Evolutionary conservation across 1,140 invertebrate genomes (phyloP).

Genomic region (Sarcophaga peregrina): DNA sequence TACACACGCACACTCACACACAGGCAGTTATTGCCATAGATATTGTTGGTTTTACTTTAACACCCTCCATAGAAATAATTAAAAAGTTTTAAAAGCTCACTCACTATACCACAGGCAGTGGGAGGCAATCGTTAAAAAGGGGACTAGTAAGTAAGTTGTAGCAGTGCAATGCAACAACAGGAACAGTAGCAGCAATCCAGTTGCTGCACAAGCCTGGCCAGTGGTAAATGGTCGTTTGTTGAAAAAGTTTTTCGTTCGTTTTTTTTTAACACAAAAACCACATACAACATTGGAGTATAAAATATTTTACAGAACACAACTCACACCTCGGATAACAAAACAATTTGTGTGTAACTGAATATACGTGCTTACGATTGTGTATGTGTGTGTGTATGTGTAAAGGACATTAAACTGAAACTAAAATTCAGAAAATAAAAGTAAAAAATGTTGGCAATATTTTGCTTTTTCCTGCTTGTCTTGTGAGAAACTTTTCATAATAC

Average conservation of each 20-base stretch:
- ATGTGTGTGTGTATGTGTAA: neutral
- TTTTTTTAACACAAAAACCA: neutral
- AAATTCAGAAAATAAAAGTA: neutral
- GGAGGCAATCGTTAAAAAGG: neutral
- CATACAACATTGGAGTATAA: neutral
- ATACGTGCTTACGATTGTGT: neutral
- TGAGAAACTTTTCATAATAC: neutral
- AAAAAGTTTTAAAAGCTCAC: constrained; percentile 34
- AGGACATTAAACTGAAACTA: constrained; percentile 19
- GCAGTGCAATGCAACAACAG: neutral
- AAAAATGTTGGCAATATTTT: neutral
- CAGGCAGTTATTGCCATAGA: neutral
- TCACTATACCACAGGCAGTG: neutral
- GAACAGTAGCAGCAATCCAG: neutral
- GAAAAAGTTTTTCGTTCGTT: neutral
- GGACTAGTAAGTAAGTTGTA: no score
- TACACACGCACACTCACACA: neutral
- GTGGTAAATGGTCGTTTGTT: constrained; percentile 13
- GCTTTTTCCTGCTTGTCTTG: neutral
- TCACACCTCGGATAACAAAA: constrained; percentile 18
- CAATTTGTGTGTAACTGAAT: neutral
- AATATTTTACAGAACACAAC: neutral
- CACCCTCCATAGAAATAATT: constrained; percentile 33
- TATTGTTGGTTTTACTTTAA: constrained; percentile 11
- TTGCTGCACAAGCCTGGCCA: neutral